Conservation (phyloP, 2,888 invertebrate species). For the Linnaemya tessellans region DNA sequence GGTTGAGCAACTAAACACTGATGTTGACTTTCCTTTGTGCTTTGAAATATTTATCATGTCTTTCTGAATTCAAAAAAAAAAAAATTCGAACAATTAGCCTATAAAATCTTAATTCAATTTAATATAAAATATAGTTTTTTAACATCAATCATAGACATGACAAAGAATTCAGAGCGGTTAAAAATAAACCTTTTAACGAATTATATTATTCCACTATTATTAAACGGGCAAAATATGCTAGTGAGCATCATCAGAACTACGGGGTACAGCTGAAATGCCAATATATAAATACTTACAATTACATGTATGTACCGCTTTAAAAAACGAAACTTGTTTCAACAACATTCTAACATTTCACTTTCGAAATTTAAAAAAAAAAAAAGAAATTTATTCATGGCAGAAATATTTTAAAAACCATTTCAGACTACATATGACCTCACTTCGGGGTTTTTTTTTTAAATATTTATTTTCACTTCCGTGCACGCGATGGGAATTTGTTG, state of each 20-base stretch:
- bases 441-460: conserved; percentile 8
- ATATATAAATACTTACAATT: background rate
- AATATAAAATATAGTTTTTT: too few relatives aligned
- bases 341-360: conserved; percentile 37
- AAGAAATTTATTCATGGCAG: too few relatives aligned
- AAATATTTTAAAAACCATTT: conserved; percentile 14
- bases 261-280: background rate
- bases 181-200: background rate
- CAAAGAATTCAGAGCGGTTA: background rate
- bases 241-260: background rate
- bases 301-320: background rate
- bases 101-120: too few relatives aligned
- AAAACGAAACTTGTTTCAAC: conserved; percentile 13
- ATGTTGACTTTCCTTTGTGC: too few relatives aligned
- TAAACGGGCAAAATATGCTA: background rate
- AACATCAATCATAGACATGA: too few relatives aligned
- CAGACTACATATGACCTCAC: conserved; percentile 42
- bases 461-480: background rate
- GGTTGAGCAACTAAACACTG: too few relatives aligned
- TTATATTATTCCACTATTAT: background rate
- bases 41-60: too few relatives aligned
- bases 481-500: conserved; percentile 42
- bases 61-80: too few relatives aligned
- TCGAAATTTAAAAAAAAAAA: conserved; percentile 10
- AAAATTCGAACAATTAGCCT: too few relatives aligned